Base-by-base conservation (phyloP, 2,888 invertebrate species). In the Drosophila cognata region DNA sequence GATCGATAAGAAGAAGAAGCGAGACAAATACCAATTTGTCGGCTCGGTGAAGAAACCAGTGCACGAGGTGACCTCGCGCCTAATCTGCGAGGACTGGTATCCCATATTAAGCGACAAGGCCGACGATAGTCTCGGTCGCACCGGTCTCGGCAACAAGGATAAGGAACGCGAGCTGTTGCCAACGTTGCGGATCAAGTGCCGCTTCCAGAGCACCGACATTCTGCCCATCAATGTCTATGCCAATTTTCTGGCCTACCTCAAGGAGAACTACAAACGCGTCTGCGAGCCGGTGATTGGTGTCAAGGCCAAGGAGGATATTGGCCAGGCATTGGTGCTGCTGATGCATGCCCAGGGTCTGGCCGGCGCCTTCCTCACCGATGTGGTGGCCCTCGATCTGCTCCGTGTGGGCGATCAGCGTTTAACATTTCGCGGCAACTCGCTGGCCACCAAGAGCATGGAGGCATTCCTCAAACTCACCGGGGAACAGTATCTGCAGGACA, bases 401-500 rank as follows among this genome's bases (percentile, higher is more conserved):
- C 95, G 97, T 84, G 96, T 97, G 59, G 97, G 97, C 93, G 98
- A 98, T 94, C 97, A 98, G 92, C 96, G 98, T 79, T 94, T 99
- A 90, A 98, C 98, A 80, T 98, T 99, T 94, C 95, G 99, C 70
- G 98, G 98, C 41, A 99, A 99, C 94, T 98, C 98, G 60, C 95
- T 99, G 91, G 98, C 98, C 70, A 99, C 99, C 63, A 99, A 99
- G 94, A 97, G 98, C 84, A 98, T 98, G 97, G 99, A 99, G 94
- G 98, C 98, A 3, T 98, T 98, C 93, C 95, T 98, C 93, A 98
- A 98, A 93, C 94, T 99, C 29, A 97, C 98, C 25, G 98, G 98
- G 7, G 97, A 98, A 91, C 97, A 96, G 94, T 99, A 98, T 93
- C 94, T 99, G 62, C 97, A 97, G 94, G 97, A 97, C 82, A 98